These are phyloP conservation scores for Trichopria drosophilae DNA, from an alignment of 2,888 invertebrate genomes.

Conservation along the genomic window DNA sequence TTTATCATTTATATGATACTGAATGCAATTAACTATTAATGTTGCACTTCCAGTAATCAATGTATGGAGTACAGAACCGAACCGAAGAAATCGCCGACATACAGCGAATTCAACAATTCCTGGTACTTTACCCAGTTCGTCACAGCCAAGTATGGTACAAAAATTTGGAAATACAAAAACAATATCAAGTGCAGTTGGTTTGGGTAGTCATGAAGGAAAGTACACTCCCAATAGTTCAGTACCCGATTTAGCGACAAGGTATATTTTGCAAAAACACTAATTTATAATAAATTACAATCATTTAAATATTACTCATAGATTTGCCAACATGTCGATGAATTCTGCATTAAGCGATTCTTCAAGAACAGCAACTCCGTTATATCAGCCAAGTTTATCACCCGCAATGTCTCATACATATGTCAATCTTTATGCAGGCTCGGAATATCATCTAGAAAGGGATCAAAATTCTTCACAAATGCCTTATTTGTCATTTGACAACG, in stretches of 20 bases:
- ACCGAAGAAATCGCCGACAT: constrained; percentile 62
- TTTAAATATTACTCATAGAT: constrained; percentile 58
- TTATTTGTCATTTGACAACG: constrained; percentile 52
- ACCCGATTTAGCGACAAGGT: constrained; percentile 65
- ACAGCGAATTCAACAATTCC: constrained; percentile 59
- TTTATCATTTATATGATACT: constrained; percentile 24
- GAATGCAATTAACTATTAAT: constrained; percentile 13
- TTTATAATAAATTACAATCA: not conserved
- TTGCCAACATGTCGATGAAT: constrained; percentile 69
- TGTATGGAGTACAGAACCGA: constrained; percentile 82
- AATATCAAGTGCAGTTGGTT: constrained; percentile 66
- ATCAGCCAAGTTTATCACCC: constrained; percentile 57
- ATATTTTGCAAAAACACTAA: constrained; percentile 15
- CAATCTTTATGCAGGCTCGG: constrained; percentile 63
- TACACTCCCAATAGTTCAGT: constrained; percentile 76
- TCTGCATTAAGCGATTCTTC: constrained; percentile 50
- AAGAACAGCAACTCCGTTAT: constrained; percentile 53
- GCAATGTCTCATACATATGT: constrained; percentile 63
- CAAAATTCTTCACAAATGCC: constrained; percentile 55
- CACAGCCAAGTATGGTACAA: constrained; percentile 60
- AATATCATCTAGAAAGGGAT: constrained; percentile 62
- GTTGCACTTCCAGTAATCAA: constrained; percentile 68
- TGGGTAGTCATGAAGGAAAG: constrained; percentile 80
- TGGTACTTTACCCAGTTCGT: constrained; percentile 41
- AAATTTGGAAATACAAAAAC: constrained; percentile 78